Base-by-base conservation (phyloP, 2,888 invertebrate species). In the Calliphora vomitoria region DNA sequence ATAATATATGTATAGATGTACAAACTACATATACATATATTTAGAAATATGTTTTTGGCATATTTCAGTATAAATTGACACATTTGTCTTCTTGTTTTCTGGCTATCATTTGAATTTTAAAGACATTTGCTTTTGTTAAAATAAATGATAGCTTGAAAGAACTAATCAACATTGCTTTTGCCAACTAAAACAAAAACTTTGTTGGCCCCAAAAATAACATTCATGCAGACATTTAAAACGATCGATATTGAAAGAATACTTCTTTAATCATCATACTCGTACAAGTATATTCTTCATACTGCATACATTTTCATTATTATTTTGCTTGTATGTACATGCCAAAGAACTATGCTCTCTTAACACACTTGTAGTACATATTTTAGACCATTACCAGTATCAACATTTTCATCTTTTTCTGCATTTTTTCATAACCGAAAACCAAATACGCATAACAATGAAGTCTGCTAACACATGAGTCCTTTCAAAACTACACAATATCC, bases 401-500 rank as follows among this genome's bases (percentile, higher is more conserved):
- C 75, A 81, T 62, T 69, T 75, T 44, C 75, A 68, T 60, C 15
- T 76, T 50, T 75, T 71, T 44, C 41, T 53, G 38, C 53, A 62
- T 75, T 50, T 75, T 50, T 18, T 78, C 62, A 74, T 75, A 74
- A 80, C 74, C 68, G n/a, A 84, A 69, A 82, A 69, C 74, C 60
- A 75, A 60, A 80, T 69, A 75, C 75, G 80, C 68, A 80, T 80
- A 80, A 85, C 80, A 85, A 85, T 85, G 62, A 80, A 85, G 85
- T 62, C 68, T 69, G 80, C 80, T 68, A 75, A 44, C 74, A 80
- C 74, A 85, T 62, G 80, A 53, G 58, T 68, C 47, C 47, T 79
- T 74, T 58, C 35, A 58, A 13, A 71, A 58, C 25, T 44, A 8
- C 11, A 72, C 55, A 47, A 58, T 58, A 41, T 69, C 35, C 53